phyloP scores from a whole-genome alignment of 1,140 invertebrate species.

The Zaprionus davidi region DNA sequence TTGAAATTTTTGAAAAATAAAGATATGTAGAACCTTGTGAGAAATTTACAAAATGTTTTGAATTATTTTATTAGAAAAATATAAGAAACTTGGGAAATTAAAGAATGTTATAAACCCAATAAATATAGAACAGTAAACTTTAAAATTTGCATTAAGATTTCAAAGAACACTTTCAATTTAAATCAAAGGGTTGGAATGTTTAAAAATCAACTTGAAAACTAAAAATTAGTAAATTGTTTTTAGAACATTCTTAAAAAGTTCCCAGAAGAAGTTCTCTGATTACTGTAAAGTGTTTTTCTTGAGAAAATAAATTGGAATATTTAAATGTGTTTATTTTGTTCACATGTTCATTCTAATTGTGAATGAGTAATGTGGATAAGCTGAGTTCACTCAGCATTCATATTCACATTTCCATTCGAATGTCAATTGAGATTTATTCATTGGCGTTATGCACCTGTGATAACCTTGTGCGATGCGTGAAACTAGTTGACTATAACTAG shows the following conservation, averaged over 20 bases:
- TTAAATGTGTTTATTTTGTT: background rate
- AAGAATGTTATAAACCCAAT: background rate
- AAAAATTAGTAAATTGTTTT: background rate
- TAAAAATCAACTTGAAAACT: too few relatives aligned
- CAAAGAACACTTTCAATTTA: too few relatives aligned
- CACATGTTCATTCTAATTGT: slow-evolving; percentile 27
- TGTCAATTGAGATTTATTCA: slow-evolving; percentile 9
- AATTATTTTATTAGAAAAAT: background rate
- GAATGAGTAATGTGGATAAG: slow-evolving; percentile 5
- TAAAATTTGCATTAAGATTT: background rate
- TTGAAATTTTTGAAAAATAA: background rate
- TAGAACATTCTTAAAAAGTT: background rate
- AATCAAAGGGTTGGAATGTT: too few relatives aligned
- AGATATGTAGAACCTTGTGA: too few relatives aligned
- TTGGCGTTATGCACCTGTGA: slow-evolving; percentile 55
- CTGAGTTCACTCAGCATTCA: background rate
- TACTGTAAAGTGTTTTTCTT: background rate
- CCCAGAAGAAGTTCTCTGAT: background rate
- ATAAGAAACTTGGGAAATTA: background rate
- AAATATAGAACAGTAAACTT: background rate
- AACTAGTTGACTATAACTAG: slow-evolving; percentile 57
- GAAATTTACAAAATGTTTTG: too few relatives aligned
- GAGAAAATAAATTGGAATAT: background rate
- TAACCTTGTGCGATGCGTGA: slow-evolving; percentile 11
- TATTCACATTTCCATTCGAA: slow-evolving; percentile 13